These are phyloP conservation scores for Bruchidius siliquastri DNA, from an alignment of 2,888 invertebrate genomes.

Conservation along the genomic window DNA sequence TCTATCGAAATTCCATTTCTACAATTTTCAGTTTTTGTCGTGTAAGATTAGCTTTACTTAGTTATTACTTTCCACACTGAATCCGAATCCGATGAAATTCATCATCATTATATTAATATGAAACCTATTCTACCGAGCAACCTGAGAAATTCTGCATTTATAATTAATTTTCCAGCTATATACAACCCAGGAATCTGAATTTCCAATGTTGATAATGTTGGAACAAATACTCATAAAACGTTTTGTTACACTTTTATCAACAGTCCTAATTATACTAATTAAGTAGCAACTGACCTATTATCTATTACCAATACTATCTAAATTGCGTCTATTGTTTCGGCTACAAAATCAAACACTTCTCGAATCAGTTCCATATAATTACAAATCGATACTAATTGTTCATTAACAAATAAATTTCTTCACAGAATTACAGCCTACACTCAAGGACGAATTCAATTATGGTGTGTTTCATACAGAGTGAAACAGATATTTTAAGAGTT, in stretches of 20 bases:
- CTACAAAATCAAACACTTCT: neutral
- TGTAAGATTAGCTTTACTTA: too few species aligned
- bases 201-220: neutral
- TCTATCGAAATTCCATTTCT: too few species aligned
- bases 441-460: neutral
- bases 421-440: neutral
- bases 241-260: neutral
- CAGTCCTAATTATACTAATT: neutral
- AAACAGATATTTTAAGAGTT: too few species aligned
- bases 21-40: too few species aligned
- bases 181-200: neutral
- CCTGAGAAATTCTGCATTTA: neutral
- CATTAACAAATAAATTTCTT: neutral
- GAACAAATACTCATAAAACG: neutral
- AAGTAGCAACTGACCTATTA: neutral
- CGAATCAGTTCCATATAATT: neutral
- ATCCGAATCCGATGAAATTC: too few species aligned
- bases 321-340: neutral
- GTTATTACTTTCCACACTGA: too few species aligned
- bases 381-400: neutral
- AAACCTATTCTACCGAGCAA: neutral
- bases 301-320: neutral
- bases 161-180: neutral
- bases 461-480: too few species aligned
- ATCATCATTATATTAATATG: neutral